A percentile compares a stretch with the other conserved stretches of the same genome.
These are phyloP conservation scores for Nyctereutes procyonoides DNA, from an alignment of 2,113 vertebrate genomes.

Conservation along the genomic window DNA sequence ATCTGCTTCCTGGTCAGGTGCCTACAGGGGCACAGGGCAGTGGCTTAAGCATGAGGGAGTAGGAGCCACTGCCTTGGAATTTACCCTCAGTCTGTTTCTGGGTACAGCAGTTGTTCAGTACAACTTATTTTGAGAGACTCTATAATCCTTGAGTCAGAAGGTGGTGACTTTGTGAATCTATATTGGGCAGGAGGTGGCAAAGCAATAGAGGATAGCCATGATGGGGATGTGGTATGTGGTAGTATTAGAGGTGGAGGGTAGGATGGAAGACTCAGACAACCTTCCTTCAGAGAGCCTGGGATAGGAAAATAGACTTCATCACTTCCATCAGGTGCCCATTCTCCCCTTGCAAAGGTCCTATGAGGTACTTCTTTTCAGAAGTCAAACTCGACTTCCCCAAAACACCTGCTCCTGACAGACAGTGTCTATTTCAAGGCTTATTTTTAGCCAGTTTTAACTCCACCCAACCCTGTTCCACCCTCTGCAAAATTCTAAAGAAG, in stretches of 20 bases:
- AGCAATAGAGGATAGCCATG: neutral
- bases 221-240: neutral
- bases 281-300: neutral
- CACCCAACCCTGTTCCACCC: neutral
- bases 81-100: constrained; percentile 81
- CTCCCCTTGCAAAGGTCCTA: neutral
- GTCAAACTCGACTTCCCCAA: constrained; percentile 55
- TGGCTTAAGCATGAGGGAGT: constrained; percentile 24
- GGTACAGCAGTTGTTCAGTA: constrained; percentile 83
- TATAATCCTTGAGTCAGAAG: constrained; percentile 81
- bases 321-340: neutral
- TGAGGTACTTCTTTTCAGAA: constrained; percentile 11
- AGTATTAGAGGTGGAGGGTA: neutral
- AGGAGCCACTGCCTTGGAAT: constrained; percentile 72
- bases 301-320: neutral
- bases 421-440: constrained; percentile 76
- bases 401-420: constrained; percentile 76
- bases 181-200: constrained; percentile 65
- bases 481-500: constrained; percentile 60
- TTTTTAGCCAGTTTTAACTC: constrained; percentile 78
- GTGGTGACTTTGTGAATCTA: constrained; percentile 82
- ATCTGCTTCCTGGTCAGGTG: constrained; percentile 39
- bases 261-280: neutral
- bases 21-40: neutral
- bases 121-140: constrained; percentile 87